Evolutionary conservation across 2,888 invertebrate genomes (phyloP).

Genomic region (Lithosia quadra): DNA sequence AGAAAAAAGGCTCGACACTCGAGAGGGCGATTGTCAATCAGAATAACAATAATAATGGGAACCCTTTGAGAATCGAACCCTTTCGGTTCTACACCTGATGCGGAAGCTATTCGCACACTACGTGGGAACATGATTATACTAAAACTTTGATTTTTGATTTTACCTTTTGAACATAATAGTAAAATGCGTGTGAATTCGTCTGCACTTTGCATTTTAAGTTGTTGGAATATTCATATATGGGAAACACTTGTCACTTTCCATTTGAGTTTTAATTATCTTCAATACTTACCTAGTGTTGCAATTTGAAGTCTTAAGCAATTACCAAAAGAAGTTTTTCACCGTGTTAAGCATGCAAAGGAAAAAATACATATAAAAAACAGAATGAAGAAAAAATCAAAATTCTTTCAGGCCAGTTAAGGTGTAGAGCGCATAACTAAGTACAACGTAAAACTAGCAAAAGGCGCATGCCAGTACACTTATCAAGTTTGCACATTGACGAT

Average conservation of each 20-base stretch:
- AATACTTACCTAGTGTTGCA: neutral
- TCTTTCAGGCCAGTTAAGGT: neutral
- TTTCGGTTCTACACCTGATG: conserved; percentile 82
- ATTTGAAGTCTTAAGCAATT: neutral
- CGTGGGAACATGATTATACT: conserved; percentile 75
- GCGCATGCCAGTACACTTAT: conserved; percentile 56
- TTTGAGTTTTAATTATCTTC: neutral
- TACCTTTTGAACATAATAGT: conserved; percentile 41
- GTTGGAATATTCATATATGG: neutral
- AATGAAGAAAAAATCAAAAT: neutral
- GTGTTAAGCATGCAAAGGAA: no score
- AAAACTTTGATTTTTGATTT: conserved; percentile 40
- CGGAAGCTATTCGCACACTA: conserved; percentile 83
- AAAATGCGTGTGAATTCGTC: conserved; percentile 37
- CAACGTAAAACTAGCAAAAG: conserved; percentile 34
- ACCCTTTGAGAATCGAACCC: conserved; percentile 80
- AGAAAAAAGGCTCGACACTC: conserved; percentile 81
- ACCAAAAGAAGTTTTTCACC: no score
- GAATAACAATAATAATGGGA: conserved; percentile 82
- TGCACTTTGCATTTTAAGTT: neutral
- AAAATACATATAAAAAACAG: neutral
- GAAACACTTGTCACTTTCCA: conserved; percentile 15
- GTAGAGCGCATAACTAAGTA: conserved; percentile 15
- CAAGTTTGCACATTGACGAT: conserved; percentile 60
- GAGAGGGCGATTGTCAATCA: conserved; percentile 82